These are phyloP conservation scores for Macrotis lagotis DNA, from an alignment of 2,113 vertebrate species.

Conservation along the genomic window DNA sequence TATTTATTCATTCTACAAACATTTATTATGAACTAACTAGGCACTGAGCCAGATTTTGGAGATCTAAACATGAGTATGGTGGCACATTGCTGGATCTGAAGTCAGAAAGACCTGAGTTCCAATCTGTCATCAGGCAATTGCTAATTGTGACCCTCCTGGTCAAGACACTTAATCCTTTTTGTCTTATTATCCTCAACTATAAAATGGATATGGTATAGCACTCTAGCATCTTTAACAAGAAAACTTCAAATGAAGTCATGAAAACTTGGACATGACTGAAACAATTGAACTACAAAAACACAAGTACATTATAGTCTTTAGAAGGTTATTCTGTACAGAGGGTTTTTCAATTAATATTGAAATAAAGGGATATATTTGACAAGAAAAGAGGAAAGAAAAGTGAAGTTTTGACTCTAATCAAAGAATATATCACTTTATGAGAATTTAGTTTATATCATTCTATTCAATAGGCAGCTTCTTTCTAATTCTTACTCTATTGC, in stretches of 20 bases:
- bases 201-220: background rate
- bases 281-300: background rate
- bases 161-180: background rate
- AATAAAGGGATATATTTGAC: background rate
- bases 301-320: background rate
- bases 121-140: fast-evolving
- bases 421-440: background rate
- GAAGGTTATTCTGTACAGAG: background rate
- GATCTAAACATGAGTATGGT: background rate
- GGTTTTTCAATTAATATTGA: background rate
- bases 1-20: background rate
- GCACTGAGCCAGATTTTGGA: too few species aligned
- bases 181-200: background rate
- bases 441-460: background rate
- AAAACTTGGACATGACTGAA: too few species aligned
- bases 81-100: background rate
- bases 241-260: too few species aligned
- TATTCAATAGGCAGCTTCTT: background rate
- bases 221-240: too few species aligned
- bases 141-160: background rate
- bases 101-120: background rate
- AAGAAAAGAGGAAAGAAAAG: background rate
- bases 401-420: background rate
- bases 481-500: background rate
- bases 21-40: background rate